phyloP scores from a whole-genome alignment of 2,113 vertebrate genomes.

The Corynorhinus townsendii region DNA sequence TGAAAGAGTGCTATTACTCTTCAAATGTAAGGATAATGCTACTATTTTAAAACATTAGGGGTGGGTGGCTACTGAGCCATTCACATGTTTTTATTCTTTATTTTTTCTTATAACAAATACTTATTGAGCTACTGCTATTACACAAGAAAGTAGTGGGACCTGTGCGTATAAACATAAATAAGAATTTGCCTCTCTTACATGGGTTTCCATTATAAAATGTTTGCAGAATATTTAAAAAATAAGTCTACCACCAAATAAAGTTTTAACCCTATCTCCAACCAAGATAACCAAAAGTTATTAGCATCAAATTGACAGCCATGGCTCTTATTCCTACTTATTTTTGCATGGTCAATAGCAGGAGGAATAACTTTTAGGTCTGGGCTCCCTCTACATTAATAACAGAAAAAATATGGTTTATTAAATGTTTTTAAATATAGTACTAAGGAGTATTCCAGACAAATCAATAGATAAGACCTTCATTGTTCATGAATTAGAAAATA shows the following conservation, averaged over 20 bases:
- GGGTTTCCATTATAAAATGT: constrained; percentile 11
- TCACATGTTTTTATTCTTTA: not conserved
- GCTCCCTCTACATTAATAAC: not conserved
- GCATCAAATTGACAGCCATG: not conserved
- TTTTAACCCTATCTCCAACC: not conserved
- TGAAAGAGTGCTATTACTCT: not conserved
- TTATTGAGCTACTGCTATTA: not conserved
- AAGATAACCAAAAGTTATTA: not conserved
- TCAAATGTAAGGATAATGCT: not conserved
- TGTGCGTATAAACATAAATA: not conserved
- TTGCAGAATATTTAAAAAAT: not conserved
- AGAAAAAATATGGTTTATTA: not conserved
- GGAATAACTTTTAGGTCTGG: not conserved
- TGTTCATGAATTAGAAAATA: not conserved
- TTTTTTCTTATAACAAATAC: not conserved
- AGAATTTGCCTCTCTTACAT: not conserved
- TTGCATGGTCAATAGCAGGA: not conserved
- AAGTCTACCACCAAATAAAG: not conserved
- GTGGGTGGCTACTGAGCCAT: not conserved
- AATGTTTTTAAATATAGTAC: not conserved
- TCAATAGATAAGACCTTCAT: not conserved
- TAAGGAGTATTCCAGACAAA: not conserved
- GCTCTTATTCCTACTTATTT: not conserved
- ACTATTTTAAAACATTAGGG: not conserved
- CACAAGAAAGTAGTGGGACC: not conserved